Evolutionary conservation across 2,797 vertebrate genomes (phyloP).

Genomic region (Tamandua tetradactyla): DNA sequence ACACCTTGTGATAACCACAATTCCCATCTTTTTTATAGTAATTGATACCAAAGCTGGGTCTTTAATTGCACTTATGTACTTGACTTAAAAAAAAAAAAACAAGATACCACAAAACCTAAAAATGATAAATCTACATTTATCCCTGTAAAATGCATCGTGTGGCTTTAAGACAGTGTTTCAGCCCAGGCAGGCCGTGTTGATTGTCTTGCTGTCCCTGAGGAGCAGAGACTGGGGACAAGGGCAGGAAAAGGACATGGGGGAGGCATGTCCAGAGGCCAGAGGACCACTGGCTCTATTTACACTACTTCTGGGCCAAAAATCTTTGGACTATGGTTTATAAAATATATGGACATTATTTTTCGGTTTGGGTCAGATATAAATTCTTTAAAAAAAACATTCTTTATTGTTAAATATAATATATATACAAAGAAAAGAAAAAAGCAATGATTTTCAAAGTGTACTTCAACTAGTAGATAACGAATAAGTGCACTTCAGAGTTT

Average conservation of each 20-base stretch:
- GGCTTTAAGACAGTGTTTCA: background rate
- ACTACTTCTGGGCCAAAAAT: background rate
- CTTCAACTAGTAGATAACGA: no score
- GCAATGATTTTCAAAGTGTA: no score
- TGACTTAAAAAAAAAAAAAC: background rate
- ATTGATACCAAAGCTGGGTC: background rate
- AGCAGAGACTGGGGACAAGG: background rate
- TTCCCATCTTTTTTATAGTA: background rate
- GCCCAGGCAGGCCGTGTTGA: background rate
- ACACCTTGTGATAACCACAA: no score
- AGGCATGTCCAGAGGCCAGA: background rate
- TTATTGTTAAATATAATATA: no score
- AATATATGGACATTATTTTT: background rate
- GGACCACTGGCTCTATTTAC: background rate
- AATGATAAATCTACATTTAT: background rate
- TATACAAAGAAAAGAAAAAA: no score
- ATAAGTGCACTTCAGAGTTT: no score
- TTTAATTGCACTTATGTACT: background rate
- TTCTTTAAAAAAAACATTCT: no score
- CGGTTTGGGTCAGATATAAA: background rate
- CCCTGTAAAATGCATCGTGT: background rate
- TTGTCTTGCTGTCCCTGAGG: background rate
- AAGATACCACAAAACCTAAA: background rate
- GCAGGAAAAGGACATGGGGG: background rate
- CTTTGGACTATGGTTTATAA: background rate